phyloP scores from a whole-genome alignment of 2,888 invertebrate genomes.

The Epirrita christyi region DNA sequence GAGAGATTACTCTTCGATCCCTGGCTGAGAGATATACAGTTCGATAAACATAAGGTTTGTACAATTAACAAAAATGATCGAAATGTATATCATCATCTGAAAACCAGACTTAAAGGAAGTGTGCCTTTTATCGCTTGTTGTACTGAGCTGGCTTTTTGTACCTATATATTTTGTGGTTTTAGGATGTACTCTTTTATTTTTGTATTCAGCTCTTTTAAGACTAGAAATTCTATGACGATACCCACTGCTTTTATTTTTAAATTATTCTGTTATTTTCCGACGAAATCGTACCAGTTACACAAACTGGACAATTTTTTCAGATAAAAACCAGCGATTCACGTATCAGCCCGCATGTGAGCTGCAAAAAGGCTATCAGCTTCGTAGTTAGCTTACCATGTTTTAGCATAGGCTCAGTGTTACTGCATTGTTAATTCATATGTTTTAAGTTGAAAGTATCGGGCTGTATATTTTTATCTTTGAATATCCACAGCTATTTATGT shows the following conservation, averaged over 20 bases:
- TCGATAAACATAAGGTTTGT: conserved; percentile 96
- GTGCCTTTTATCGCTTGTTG: too few relatives aligned
- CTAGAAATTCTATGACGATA: too few relatives aligned
- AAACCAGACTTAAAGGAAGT: too few relatives aligned
- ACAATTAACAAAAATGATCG: not conserved
- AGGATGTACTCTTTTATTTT: too few relatives aligned
- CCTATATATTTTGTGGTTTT: too few relatives aligned
- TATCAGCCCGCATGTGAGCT: conserved; percentile 16
- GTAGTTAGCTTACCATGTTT: conserved; percentile 40
- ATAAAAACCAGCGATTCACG: conserved; percentile 1
- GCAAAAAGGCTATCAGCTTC: conserved; percentile 28
- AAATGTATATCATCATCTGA: not conserved
- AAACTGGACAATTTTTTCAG: too few relatives aligned
- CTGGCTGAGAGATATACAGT: conserved; percentile 94
- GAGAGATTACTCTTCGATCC: conserved; percentile 97
- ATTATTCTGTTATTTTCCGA: too few relatives aligned
- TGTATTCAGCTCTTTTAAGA: too few relatives aligned
- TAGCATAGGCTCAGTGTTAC: conserved; percentile 40
- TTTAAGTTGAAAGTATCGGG: not conserved
- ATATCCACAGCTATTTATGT: too few relatives aligned
- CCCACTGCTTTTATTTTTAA: too few relatives aligned
- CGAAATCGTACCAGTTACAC: too few relatives aligned
- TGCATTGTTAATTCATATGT: conserved; percentile 25
- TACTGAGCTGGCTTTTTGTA: too few relatives aligned
- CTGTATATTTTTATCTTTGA: not conserved